Conservation (phyloP, 2,797 vertebrate species). For the Sebastiscus albofasciatus region DNA sequence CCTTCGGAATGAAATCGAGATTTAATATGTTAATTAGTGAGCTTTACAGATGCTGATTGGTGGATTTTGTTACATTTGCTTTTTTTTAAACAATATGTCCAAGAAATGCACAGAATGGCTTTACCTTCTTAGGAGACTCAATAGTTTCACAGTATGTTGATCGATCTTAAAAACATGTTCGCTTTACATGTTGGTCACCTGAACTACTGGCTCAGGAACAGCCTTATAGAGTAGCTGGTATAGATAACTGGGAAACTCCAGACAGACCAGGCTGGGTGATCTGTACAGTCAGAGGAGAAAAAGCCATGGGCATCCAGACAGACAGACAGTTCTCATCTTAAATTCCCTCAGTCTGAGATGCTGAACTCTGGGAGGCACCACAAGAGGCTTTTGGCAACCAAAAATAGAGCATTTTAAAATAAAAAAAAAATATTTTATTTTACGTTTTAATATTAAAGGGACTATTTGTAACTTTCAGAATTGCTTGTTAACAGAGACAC, state of each 20-base stretch:
- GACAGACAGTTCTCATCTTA: slow-evolving; percentile 9
- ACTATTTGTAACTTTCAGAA: too few species aligned
- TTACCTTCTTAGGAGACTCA: too few species aligned
- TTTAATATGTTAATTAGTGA: neutral
- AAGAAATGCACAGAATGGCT: neutral
- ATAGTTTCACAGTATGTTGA: too few species aligned
- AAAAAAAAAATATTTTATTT: neutral
- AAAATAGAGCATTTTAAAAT: neutral
- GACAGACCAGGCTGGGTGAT: neutral
- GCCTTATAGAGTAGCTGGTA: neutral
- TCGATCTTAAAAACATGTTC: too few species aligned
- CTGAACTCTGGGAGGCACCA: neutral
- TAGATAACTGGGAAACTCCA: neutral
- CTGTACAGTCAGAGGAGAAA: neutral
- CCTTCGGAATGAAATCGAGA: fast-evolving
- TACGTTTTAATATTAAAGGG: neutral
- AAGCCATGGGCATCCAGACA: slow-evolving; percentile 11
- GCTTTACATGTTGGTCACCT: neutral
- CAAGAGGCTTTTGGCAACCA: neutral
- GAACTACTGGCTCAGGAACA: neutral
- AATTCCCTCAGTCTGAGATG: slow-evolving; percentile 10
- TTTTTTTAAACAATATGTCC: neutral
- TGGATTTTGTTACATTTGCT: neutral
- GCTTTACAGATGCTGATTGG: neutral
- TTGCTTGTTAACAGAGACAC: too few species aligned